phyloP scores from a whole-genome alignment of 2,113 vertebrate genomes.

The Thryonomys swinderianus region DNA sequence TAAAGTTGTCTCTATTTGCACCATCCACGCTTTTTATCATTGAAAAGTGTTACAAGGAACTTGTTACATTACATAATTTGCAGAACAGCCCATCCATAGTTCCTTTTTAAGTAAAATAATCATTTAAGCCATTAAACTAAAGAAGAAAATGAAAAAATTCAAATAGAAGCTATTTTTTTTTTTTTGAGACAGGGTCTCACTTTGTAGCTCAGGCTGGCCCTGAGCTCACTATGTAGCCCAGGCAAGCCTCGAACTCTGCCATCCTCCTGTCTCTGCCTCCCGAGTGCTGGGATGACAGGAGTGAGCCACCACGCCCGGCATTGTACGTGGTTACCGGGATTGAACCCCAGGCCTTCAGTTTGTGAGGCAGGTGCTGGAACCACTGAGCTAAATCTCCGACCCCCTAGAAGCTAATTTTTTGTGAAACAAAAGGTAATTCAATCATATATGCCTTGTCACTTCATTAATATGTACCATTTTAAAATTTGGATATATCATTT shows the following conservation, averaged over 20 bases:
- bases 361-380: too few species aligned
- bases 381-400: too few species aligned
- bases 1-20: constrained; percentile 27
- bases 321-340: too few species aligned
- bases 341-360: too few species aligned
- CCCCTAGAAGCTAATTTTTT: background rate
- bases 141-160: background rate
- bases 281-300: too few species aligned
- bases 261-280: too few species aligned
- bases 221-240: too few species aligned
- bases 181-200: too few species aligned
- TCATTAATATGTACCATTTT: background rate
- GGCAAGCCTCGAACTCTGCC: too few species aligned
- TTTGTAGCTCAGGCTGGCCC: too few species aligned
- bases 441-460: background rate
- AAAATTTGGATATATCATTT: background rate
- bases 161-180: background rate
- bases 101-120: background rate
- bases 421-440: background rate
- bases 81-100: background rate
- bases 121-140: background rate
- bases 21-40: background rate
- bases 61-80: background rate
- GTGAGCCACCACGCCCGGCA: too few species aligned
- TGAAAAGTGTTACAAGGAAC: background rate